These are phyloP conservation scores for Tryphoninae sp. DNA, from an alignment of 2,888 invertebrate genomes.

Conservation along the genomic window DNA sequence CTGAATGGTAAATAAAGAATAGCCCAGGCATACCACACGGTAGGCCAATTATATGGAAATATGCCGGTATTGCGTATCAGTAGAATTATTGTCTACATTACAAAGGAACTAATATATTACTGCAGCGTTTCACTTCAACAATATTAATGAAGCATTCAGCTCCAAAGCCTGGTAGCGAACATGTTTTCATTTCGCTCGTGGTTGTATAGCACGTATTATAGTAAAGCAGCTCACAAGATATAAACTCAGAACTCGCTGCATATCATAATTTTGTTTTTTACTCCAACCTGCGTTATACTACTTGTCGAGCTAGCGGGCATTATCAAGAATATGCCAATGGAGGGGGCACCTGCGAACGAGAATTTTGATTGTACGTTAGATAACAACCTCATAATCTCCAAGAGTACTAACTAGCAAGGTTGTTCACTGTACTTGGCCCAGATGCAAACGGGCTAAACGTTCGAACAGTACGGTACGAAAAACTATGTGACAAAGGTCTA, in stretches of 20 bases:
- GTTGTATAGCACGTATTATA: neutral
- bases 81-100: constrained; percentile 20
- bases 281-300: too few species aligned
- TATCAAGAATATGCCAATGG: too few species aligned
- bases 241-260: neutral
- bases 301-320: too few species aligned
- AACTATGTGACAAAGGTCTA: constrained; percentile 35
- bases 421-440: too few species aligned
- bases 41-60: constrained; percentile 8
- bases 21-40: constrained; percentile 24
- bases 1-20: constrained; percentile 2
- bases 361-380: too few species aligned
- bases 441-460: neutral
- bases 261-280: too few species aligned
- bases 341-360: too few species aligned
- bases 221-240: neutral
- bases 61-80: constrained; percentile 8
- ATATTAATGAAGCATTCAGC: neutral
- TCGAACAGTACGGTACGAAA: constrained; percentile 33
- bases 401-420: too few species aligned
- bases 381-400: too few species aligned
- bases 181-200: constrained; percentile 11
- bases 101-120: constrained; percentile 16
- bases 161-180: constrained; percentile 2
- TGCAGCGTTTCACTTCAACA: neutral